Evolutionary conservation across 2,797 vertebrate species (phyloP).

Genomic region (Clarias laeviceps): DNA sequence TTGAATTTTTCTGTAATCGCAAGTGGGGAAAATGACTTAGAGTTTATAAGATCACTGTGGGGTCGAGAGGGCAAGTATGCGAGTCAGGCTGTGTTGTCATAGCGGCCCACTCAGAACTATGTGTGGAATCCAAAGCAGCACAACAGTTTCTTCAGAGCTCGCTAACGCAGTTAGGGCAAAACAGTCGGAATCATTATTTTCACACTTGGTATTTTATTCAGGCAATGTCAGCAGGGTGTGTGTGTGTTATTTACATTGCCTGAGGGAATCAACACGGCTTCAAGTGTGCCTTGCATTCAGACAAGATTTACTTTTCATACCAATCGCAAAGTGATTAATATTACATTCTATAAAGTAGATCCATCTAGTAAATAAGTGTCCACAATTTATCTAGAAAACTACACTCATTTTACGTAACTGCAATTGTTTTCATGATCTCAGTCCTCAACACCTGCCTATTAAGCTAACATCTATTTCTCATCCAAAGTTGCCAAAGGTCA

Average conservation of each 20-base stretch:
- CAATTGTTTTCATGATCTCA: slow-evolving; percentile 1
- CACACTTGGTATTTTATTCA: slow-evolving; percentile 14
- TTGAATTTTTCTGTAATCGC: slow-evolving; percentile 52
- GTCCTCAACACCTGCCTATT: slow-evolving; percentile 8
- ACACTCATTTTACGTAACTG: background rate
- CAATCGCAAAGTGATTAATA: slow-evolving; percentile 1
- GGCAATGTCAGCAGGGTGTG: slow-evolving; percentile 19
- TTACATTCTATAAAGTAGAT: background rate
- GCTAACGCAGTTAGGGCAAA: background rate
- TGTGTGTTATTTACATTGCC: slow-evolving; percentile 21
- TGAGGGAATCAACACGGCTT: background rate
- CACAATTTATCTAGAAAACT: background rate
- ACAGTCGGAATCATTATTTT: slow-evolving; percentile 26
- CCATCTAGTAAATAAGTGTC: background rate
- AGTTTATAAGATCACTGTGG: slow-evolving; percentile 62
- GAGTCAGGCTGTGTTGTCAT: slow-evolving; percentile 54
- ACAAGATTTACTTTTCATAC: background rate
- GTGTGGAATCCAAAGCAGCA: slow-evolving; percentile 53
- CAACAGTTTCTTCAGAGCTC: slow-evolving; percentile 22
- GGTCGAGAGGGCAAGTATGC: slow-evolving; percentile 58
- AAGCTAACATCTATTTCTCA: background rate
- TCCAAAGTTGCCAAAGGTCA: background rate
- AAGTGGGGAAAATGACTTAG: slow-evolving; percentile 51
- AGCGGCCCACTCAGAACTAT: slow-evolving; percentile 51
- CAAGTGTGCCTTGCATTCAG: background rate